Base-by-base conservation (phyloP, 2,888 invertebrate genomes). In the Piscicola geometra region DNA sequence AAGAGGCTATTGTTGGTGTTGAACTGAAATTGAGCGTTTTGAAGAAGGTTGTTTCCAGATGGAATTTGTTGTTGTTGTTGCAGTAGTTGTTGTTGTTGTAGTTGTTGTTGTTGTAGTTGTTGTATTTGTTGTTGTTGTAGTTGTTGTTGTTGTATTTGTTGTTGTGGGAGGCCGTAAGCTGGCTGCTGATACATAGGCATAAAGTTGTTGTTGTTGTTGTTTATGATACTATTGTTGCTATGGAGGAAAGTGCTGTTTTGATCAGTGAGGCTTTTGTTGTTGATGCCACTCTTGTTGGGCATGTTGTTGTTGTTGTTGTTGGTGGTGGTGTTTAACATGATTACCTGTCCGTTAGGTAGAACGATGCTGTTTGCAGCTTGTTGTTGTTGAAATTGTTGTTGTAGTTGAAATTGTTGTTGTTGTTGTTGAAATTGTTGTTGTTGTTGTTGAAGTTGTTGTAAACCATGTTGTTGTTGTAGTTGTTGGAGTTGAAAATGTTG, bases 311-410 rank as follows among this genome's bases (percentile, higher is more conserved):
- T n/a, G n/a, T 50, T 77, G 12, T 67, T 60, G 41, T 33, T 69
- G 1, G 47, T 66, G 75, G 36, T 41, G 69, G 76, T 76, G 66
- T 76, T 76, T 33, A 78, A n/a, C 1, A 79, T 68, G 1, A 80
- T 75, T 28, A 80, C 50, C 75, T 80, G 80, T 35, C 79, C 79
- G 30, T 80, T 80, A 5, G 78, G 80, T 25, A 80, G 35, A n/a
- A 79, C 77, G 1, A 79, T 64, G 25, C 69, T 77, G 28, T 78
- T 78, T 69, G 79, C 78, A 21, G 78, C 5, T 1, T 60, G 56
- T 28, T 68, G 67, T 1, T 28, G 35, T 60, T 73, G 30, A 1
- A 52, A 52, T 33, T 72, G 72, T 18, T 72, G 72, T 28, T 72
- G 71, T 47, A 41, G 64, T 64, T 64, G 64, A 9, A 12, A 21